Base-by-base conservation (phyloP, 1,140 invertebrate genomes). In the Bombus polaris region DNA sequence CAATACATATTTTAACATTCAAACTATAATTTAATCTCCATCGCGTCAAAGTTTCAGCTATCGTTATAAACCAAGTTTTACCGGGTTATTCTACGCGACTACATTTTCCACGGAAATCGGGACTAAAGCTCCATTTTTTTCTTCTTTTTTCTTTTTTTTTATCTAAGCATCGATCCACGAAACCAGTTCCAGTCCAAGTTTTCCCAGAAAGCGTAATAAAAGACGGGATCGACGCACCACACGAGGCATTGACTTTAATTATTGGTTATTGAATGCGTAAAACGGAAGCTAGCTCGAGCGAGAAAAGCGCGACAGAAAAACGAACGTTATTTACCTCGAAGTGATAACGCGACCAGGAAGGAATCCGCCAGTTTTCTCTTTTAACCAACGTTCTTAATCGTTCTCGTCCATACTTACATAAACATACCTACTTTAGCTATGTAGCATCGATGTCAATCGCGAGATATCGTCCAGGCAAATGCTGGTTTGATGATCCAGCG, bases 191-290 rank as follows among this genome's bases (percentile, higher is more conserved):
- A 15, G 18, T 18, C 42, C 44, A 39, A 44, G 13, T 35, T 80
- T 72, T 42, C 32, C 76, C 35, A 44, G 76, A 80, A 80, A 85
- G 8, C n/a, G 39, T 72, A 80, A 72, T 80, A 72, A 85, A 73
- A 80, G 65, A n/a, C 28, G 15, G 39, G 59, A 76, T 44, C 42
- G 6, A 53, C 47, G 32, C 53, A 25, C n/a, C 37, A 18, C 1
- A 25, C 22, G 10, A 37, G 47, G 9, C 28, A 70, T 70, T 77
- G 79, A 65, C 39, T 80, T 80, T 65, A 85, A 85, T 85, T 80
- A 44, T 42, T 53, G 44, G 76, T 65, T 85, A 81, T 57, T 12
- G 42, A 37, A 1, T 68, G 83, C 57, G 83, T 73, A 35, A 79
- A 65, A 80, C 77, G 68, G 77, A 73, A 85, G 53, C 53, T 39